phyloP scores from a whole-genome alignment of 2,888 invertebrate species.

The Eristalis pertinax region DNA sequence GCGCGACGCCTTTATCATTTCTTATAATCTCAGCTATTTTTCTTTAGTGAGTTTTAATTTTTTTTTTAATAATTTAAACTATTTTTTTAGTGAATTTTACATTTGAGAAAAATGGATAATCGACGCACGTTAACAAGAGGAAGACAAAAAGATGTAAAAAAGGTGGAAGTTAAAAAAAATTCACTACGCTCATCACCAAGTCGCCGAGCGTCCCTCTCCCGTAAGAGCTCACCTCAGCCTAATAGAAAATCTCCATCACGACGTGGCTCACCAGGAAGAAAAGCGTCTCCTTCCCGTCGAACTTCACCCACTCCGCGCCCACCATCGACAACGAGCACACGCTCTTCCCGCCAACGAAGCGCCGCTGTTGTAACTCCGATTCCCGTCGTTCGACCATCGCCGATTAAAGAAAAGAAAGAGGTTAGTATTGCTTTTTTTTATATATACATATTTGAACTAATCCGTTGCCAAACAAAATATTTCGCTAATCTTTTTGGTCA shows the following conservation, averaged over 20 bases:
- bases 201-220: slow-evolving; percentile 71
- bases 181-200: slow-evolving; percentile 37
- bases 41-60: not conserved
- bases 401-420: slow-evolving; percentile 76
- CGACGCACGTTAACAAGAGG: slow-evolving; percentile 73
- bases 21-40: slow-evolving; percentile 2
- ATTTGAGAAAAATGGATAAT: slow-evolving; percentile 71
- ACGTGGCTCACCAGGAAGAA: slow-evolving; percentile 82
- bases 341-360: slow-evolving; percentile 54
- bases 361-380: slow-evolving; percentile 71
- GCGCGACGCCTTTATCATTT: slow-evolving; percentile 39
- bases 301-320: slow-evolving; percentile 46
- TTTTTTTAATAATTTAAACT: not conserved
- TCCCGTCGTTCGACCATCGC: slow-evolving; percentile 74
- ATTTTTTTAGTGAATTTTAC: not conserved
- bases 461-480: too few species aligned
- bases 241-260: slow-evolving; percentile 83
- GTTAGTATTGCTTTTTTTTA: slow-evolving; percentile 69
- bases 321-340: slow-evolving; percentile 45
- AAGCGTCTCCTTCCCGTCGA: slow-evolving; percentile 76
- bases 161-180: slow-evolving; percentile 39
- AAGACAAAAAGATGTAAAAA: slow-evolving; percentile 48
- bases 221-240: slow-evolving; percentile 78
- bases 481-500: too few species aligned
- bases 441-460: too few species aligned